Percentiles rank a stretch among this genome's conserved stretches.
phyloP scores from a whole-genome alignment of 1,140 invertebrate species.

The Apis florea region DNA sequence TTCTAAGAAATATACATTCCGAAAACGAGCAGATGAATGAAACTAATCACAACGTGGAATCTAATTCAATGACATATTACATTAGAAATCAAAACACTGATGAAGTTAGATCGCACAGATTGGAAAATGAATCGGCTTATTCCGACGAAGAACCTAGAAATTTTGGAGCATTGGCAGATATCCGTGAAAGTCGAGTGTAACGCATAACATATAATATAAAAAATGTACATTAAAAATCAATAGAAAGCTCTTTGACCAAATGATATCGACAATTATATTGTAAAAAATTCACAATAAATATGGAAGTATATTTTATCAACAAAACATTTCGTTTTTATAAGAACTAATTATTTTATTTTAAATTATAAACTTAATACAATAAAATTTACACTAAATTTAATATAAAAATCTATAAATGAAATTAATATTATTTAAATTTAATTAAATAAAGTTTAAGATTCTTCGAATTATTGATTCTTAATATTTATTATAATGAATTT shows the following conservation, averaged over 20 bases:
- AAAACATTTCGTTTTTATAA: not conserved
- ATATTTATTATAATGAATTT: not conserved
- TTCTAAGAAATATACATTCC: slow-evolving; percentile 31
- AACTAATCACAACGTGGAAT: slow-evolving; percentile 37
- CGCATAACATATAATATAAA: not conserved
- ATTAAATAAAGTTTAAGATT: not conserved
- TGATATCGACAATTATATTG: not conserved
- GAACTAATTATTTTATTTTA: not conserved
- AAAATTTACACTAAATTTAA: not conserved
- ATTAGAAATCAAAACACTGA: slow-evolving; percentile 41
- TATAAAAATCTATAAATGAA: not conserved
- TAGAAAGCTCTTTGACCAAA: slow-evolving; percentile 11
- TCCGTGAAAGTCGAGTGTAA: slow-evolving; percentile 77
- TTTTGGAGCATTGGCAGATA: slow-evolving; percentile 73
- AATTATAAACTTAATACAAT: not conserved
- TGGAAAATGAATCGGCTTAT: slow-evolving; percentile 45
- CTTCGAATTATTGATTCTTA: not conserved
- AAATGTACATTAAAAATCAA: not conserved
- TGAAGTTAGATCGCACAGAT: slow-evolving; percentile 21
- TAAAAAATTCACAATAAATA: not conserved
- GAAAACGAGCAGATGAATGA: slow-evolving; percentile 36
- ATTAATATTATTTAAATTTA: not conserved
- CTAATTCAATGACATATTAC: slow-evolving; percentile 35
- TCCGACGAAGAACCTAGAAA: slow-evolving; percentile 70
- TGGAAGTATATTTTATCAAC: not conserved